phyloP scores from a whole-genome alignment of 2,888 invertebrate genomes.

The Trichogramma dendrolimi region DNA sequence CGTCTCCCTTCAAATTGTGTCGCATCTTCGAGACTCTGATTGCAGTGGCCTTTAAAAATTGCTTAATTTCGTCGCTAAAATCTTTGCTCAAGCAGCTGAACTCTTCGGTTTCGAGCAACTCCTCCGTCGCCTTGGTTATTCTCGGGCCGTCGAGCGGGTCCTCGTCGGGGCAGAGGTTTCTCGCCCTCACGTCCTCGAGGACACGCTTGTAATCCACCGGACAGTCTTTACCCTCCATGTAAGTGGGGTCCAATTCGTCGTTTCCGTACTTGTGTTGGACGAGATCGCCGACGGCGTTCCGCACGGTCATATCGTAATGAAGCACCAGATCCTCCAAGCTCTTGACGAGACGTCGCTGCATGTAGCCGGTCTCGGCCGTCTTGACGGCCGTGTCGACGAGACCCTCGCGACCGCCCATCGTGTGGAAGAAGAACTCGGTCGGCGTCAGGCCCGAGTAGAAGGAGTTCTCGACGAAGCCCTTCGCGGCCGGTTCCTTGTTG shows the following conservation, averaged over 20 bases:
- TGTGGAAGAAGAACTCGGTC: not conserved
- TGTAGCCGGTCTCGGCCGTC: not conserved
- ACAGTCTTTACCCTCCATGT: not conserved
- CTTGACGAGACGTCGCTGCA: not conserved
- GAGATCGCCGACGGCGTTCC: not conserved
- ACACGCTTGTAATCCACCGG: constrained; percentile 57
- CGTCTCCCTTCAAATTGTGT: constrained; percentile 37
- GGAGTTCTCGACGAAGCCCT: not conserved
- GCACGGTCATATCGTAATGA: not conserved
- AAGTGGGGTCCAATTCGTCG: not conserved
- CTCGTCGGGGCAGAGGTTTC: constrained; percentile 67
- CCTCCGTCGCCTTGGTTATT: constrained; percentile 45
- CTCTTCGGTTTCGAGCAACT: constrained; percentile 50
- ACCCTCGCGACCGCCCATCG: not conserved
- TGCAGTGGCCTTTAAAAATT: constrained; percentile 56
- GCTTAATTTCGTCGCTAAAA: constrained; percentile 73
- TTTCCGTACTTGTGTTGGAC: not conserved
- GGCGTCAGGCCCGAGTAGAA: not conserved
- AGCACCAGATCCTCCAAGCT: constrained; percentile 46
- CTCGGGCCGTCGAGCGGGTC: constrained; percentile 59
- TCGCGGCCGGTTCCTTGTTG: constrained; percentile 20
- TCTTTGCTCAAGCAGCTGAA: constrained; percentile 59
- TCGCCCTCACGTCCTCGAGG: constrained; percentile 73
- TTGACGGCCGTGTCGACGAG: not conserved
- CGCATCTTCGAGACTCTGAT: constrained; percentile 52